These are phyloP conservation scores for Cichladusa arquata DNA, from an alignment of 2,113 vertebrate species.

Conservation along the genomic window DNA sequence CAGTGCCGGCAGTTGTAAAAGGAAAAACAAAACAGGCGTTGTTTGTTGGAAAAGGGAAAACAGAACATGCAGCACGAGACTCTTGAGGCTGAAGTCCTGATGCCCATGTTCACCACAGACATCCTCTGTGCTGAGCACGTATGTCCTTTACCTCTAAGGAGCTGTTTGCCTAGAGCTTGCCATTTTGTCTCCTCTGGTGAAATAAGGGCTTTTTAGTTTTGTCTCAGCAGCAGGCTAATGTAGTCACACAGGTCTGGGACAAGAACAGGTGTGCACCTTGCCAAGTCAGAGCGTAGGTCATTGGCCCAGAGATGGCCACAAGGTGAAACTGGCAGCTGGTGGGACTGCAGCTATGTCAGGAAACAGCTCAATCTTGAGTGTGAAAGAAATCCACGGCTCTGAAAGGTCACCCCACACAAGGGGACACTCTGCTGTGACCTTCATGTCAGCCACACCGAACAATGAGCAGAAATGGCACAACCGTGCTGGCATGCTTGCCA, in stretches of 20 bases:
- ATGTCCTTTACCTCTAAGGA: not conserved
- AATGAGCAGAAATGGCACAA: not conserved
- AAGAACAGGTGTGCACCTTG: not conserved
- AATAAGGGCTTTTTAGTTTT: not conserved
- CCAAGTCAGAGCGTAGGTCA: not conserved
- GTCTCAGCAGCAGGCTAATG: not conserved
- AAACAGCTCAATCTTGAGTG: not conserved
- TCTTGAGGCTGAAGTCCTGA: not conserved
- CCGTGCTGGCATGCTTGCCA: not conserved
- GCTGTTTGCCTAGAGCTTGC: not conserved
- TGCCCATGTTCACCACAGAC: not conserved
- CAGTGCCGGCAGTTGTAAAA: not conserved
- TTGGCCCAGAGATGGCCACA: not conserved
- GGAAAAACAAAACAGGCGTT: not conserved
- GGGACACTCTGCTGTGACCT: accelerated
- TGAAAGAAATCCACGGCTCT: not conserved
- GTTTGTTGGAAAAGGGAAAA: not conserved
- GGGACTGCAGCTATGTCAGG: not conserved
- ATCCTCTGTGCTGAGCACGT: not conserved
- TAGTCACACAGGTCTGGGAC: not conserved
- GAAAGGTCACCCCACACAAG: not conserved
- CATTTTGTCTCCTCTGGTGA: not conserved
- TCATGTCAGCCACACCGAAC: accelerated
- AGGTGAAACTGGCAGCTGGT: not conserved
- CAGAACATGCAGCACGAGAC: not conserved